phyloP scores from a whole-genome alignment of 2,797 vertebrate species.

The Myotis planiceps region DNA sequence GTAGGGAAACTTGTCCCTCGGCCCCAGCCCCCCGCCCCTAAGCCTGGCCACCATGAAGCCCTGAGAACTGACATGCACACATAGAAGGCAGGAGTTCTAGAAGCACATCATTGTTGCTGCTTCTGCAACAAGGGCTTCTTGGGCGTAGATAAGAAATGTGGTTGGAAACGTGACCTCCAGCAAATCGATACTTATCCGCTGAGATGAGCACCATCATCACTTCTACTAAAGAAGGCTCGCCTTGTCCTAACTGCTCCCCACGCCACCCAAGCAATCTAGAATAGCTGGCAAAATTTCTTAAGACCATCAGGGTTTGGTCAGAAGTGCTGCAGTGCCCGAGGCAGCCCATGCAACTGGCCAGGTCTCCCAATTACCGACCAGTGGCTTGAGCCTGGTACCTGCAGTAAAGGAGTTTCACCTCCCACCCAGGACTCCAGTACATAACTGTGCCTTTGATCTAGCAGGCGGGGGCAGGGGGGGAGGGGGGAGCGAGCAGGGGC shows the following conservation, averaged over 20 bases:
- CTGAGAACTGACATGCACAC: neutral
- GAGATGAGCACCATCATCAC: neutral
- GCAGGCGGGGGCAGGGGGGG: conserved; percentile 3
- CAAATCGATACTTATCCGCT: neutral
- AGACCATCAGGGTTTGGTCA: neutral
- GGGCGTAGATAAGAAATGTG: neutral
- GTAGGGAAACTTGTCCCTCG: neutral
- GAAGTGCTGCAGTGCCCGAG: neutral
- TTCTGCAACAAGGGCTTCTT: neutral
- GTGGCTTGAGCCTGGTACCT: neutral
- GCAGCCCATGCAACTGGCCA: neutral
- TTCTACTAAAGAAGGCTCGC: neutral
- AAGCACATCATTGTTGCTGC: neutral
- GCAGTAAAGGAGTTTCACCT: neutral
- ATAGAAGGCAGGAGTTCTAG: neutral
- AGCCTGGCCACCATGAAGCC: neutral
- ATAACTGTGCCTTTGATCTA: conserved; percentile 20
- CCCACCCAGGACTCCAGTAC: neutral
- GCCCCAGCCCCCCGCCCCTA: neutral
- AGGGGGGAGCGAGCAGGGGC: neutral
- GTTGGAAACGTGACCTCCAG: neutral
- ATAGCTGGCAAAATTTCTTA: neutral
- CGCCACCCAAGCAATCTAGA: neutral
- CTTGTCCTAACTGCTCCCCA: neutral
- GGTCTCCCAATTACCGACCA: neutral